Evolutionary conservation across 1,140 invertebrate genomes (phyloP).

Genomic region (Melitaea cinxia): DNA sequence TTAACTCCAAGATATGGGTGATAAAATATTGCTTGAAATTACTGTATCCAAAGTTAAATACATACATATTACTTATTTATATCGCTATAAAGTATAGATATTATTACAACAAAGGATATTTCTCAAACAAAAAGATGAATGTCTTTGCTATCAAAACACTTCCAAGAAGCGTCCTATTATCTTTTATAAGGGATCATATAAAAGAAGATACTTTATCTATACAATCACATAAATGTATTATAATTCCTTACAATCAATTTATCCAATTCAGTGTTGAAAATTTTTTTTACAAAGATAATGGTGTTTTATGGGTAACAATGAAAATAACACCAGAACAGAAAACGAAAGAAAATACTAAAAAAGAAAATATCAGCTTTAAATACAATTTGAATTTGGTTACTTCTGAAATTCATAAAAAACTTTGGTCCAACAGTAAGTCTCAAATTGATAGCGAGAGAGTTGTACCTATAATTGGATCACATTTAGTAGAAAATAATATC

Average conservation of each 20-base stretch:
- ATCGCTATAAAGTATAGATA: conserved; percentile 71
- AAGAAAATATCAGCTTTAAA: conserved; percentile 44
- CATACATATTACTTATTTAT: conserved; percentile 63
- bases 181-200: conserved; percentile 47
- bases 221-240: conserved; percentile 61
- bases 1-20: conserved; percentile 61
- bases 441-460: conserved; percentile 54
- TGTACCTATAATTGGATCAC: conserved; percentile 67
- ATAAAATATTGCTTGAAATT: conserved; percentile 71
- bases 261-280: conserved; percentile 66
- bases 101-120: conserved; percentile 44
- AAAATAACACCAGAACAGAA: conserved; percentile 56
- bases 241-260: conserved; percentile 64
- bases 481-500: conserved; percentile 47
- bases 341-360: conserved; percentile 43
- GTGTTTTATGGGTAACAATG: conserved; percentile 64
- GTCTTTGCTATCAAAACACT: conserved; percentile 52
- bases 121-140: conserved; percentile 44
- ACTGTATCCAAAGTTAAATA: conserved; percentile 74
- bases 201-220: conserved; percentile 51
- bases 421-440: conserved; percentile 48
- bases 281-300: conserved; percentile 71
- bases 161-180: conserved; percentile 45
- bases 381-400: conserved; percentile 61
- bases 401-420: conserved; percentile 65